phyloP scores from a whole-genome alignment of 2,888 invertebrate genomes.

The Ectemnius continuus region DNA sequence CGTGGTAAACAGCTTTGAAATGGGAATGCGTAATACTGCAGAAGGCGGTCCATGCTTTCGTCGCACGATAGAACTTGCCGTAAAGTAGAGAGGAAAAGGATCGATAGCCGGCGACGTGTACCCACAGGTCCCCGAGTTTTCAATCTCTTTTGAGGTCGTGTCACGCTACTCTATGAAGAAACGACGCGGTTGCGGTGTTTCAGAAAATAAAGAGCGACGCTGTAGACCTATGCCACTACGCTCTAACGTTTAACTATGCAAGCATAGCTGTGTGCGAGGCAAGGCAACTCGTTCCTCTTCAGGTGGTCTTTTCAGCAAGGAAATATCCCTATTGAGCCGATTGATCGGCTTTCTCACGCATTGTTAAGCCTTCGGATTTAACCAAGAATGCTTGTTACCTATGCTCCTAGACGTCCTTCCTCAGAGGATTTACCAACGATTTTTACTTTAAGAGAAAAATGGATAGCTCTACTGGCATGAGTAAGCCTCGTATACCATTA shows the following conservation, averaged over 20 bases:
- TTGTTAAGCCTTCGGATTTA: conserved; percentile 16
- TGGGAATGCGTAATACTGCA: conserved; percentile 8
- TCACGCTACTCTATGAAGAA: conserved; percentile 28
- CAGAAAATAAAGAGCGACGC: conserved; percentile 16
- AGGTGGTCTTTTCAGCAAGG: no score
- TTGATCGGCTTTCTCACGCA: conserved; percentile 37
- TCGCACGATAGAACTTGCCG: conserved; percentile 29
- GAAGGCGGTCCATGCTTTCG: conserved; percentile 25
- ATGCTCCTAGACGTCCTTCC: no score
- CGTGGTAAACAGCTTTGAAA: neutral
- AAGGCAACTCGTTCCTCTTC: no score
- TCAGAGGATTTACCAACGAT: no score
- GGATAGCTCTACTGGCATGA: no score
- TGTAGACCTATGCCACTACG: no score
- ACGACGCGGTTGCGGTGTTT: conserved; percentile 21
- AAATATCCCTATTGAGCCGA: conserved; percentile 17
- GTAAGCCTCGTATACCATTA: no score
- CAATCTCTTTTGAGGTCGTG: conserved; percentile 43
- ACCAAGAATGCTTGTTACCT: conserved; percentile 4
- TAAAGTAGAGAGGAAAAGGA: conserved; percentile 38
- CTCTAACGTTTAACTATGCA: no score
- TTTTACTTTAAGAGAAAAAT: no score
- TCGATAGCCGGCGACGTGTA: conserved; percentile 45
- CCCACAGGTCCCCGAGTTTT: conserved; percentile 36
- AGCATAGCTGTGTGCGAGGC: no score